Evolutionary conservation across 1,140 invertebrate genomes (phyloP), one percentile per base, ranked within the genome.

Genomic region (Meloidogyne chitwoodi): DNA sequence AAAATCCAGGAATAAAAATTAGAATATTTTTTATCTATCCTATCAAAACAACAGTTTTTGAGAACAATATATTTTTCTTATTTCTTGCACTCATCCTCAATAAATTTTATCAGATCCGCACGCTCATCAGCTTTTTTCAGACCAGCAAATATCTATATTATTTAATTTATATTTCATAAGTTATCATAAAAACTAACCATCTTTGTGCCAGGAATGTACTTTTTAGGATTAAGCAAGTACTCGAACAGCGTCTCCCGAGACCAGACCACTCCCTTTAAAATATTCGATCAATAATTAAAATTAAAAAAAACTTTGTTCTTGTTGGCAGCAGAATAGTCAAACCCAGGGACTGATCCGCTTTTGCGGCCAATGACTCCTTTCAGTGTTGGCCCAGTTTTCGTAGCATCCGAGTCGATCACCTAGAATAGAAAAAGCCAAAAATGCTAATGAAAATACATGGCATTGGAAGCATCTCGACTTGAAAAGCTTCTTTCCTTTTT

Each of bases 201-300:
- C 64, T 83, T 81, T 4, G 80, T 78, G 14, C 77, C 77, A 44
- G 77, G 77, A 29, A 78, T 78, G 27, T 80, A 97, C 88, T 98
- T 98, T 90, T 98, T 99, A 71, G 96, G 96, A 87, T 99, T 98
- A 88, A 95, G 93, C 82, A 99, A 90, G 89, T 99, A 99, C 81
- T 92, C 92, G 84, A 94, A 96, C 1, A 99, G 89, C 0, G 96
- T 99, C 67, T 98, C 95, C 78, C 92, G 91, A 80, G 90, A 92
- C 96, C 96, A 99, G 79, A 92, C 93, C 86, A 99, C 98, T 82
- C 94, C 94, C 95, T 86, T 41, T 90, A 89, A 80, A 83, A 67
- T 19, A 19, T 19, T 56, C n/a, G 19, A 16, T 38, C 10, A 22
- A 5, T 44, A 16, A 6, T n/a, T 56, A 65, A 79, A 80, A 68